Evolutionary conservation across 2,888 invertebrate genomes (phyloP).

Genomic region (Clusia tigrina): DNA sequence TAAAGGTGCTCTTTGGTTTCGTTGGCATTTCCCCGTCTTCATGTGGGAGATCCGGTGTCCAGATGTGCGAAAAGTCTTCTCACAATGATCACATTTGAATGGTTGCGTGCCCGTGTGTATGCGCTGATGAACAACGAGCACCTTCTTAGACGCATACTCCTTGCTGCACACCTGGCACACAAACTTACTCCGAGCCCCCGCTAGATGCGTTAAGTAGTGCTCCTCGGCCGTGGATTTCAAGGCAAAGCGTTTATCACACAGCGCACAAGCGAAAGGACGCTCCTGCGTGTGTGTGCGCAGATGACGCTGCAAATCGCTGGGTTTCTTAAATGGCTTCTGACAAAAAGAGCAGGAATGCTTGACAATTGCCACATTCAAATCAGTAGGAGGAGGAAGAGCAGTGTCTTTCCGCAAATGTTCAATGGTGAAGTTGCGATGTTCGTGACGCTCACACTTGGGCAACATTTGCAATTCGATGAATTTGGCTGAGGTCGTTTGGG

Average conservation of each 20-base stretch:
- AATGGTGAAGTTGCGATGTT: background rate
- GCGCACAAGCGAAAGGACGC: background rate
- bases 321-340: constrained; percentile 37
- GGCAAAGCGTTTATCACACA: background rate
- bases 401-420: background rate
- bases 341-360: background rate
- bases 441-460: background rate
- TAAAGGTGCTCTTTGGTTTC: too few species aligned
- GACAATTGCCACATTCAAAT: background rate
- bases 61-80: constrained; percentile 50
- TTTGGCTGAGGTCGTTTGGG: background rate
- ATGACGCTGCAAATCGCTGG: constrained; percentile 48
- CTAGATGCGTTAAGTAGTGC: background rate
- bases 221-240: background rate
- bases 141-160: constrained; percentile 45
- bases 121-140: constrained; percentile 49
- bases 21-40: too few species aligned
- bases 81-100: constrained; percentile 48
- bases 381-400: background rate
- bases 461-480: background rate
- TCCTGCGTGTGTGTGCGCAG: constrained; percentile 38
- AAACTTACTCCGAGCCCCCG: constrained; percentile 5
- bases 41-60: constrained; percentile 51
- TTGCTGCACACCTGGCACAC: constrained; percentile 48
- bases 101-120: constrained; percentile 55